A percentile compares a stretch with the other conserved stretches of the same genome.
Evolutionary conservation across 1,140 invertebrate genomes (phyloP).

Genomic region (Drosophila auraria): DNA sequence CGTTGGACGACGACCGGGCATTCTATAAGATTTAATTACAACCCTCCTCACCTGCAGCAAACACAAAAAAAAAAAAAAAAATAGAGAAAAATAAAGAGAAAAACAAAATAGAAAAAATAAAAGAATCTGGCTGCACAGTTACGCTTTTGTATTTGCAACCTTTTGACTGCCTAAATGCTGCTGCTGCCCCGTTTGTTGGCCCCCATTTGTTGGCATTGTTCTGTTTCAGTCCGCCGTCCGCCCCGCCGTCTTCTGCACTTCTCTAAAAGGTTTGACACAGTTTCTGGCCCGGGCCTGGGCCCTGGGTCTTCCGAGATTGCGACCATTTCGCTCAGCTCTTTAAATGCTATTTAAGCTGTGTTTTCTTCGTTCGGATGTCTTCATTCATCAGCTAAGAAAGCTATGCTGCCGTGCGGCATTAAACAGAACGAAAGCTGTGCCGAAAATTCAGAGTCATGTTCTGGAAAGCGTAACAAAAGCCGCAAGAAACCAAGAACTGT

Average conservation of each 20-base stretch:
- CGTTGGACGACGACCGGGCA: conserved; percentile 24
- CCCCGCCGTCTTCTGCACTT: conserved; percentile 65
- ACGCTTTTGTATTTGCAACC: conserved; percentile 71
- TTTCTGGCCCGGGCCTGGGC: conserved; percentile 48
- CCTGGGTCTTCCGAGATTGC: conserved; percentile 52
- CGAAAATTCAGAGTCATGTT: conserved; percentile 76
- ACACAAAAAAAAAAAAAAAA: conserved; percentile 11
- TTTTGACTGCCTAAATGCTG: conserved; percentile 63
- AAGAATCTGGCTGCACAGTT: conserved; percentile 69
- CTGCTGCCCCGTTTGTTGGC: conserved; percentile 70
- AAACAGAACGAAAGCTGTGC: conserved; percentile 70
- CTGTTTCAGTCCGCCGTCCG: conserved; percentile 46
- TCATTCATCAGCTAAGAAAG: conserved; percentile 63
- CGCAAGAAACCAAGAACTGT: conserved; percentile 57
- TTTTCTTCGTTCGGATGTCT: conserved; percentile 54
- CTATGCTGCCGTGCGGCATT: conserved; percentile 54
- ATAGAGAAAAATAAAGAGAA: conserved; percentile 2
- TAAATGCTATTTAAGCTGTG: conserved; percentile 75
- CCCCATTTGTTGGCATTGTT: conserved; percentile 74
- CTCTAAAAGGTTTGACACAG: conserved; percentile 78
- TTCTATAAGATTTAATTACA: conserved; percentile 80
- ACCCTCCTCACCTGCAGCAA: conserved; percentile 25
- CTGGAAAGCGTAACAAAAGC: conserved; percentile 81
- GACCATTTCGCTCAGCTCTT: conserved; percentile 71
- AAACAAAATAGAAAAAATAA: conserved; percentile 9